Conservation (phyloP, 1,140 invertebrate species). For the Procambarus virginalis region DNA sequence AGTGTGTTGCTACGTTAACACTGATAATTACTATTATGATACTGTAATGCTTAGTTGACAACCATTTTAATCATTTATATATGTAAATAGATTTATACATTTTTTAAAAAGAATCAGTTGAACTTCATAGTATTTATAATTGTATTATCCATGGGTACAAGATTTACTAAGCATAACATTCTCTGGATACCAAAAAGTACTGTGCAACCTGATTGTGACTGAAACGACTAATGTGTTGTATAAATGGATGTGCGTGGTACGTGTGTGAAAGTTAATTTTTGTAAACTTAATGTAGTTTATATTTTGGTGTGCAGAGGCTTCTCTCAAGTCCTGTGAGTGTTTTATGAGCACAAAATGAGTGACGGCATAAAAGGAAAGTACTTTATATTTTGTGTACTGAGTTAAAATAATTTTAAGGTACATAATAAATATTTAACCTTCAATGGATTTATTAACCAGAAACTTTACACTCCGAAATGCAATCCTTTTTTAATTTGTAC, state of each 20-base stretch:
- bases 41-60: not conserved
- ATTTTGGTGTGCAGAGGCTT: constrained; percentile 1
- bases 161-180: not conserved
- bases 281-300: constrained; percentile 29
- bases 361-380: constrained; percentile 36
- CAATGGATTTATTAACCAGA: not conserved
- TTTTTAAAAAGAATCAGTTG: not conserved
- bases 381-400: constrained; percentile 59
- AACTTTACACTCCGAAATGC: too few species aligned
- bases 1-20: too few species aligned
- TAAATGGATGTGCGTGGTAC: not conserved
- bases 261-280: not conserved
- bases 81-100: not conserved
- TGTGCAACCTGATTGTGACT: not conserved
- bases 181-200: not conserved
- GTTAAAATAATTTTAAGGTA: constrained; percentile 33
- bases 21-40: too few species aligned
- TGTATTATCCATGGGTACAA: not conserved
- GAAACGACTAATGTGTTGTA: not conserved
- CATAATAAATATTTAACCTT: constrained; percentile 33
- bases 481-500: too few species aligned
- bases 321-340: not conserved
- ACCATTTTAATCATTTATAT: not conserved
- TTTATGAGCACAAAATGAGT: constrained; percentile 22
- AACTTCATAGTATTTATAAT: not conserved